phyloP scores from a whole-genome alignment of 1,140 invertebrate species.

The Belonocnema kinseyi region DNA sequence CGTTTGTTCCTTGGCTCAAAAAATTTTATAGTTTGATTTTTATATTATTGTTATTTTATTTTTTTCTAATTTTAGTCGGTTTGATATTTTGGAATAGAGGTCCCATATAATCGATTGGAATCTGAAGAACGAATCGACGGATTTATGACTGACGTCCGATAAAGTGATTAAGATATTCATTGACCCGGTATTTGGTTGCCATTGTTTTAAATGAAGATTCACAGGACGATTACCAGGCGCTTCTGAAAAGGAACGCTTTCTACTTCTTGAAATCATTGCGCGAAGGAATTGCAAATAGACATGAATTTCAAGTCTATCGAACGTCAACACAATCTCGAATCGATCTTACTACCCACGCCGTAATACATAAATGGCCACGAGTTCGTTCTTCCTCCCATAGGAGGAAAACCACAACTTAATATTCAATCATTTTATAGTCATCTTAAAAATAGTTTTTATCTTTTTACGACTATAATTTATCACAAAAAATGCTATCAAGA shows the following conservation, averaged over 20 bases:
- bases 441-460: too few relatives aligned
- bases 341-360: conserved; percentile 13
- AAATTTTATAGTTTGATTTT: too few relatives aligned
- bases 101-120: background rate
- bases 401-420: background rate
- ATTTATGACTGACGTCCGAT: background rate
- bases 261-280: conserved; percentile 3
- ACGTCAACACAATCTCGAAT: conserved; percentile 9
- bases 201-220: conserved; percentile 13
- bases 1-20: too few relatives aligned
- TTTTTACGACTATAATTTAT: too few relatives aligned
- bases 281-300: conserved; percentile 8
- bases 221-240: conserved; percentile 7
- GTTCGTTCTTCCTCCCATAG: conserved; percentile 17
- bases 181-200: conserved; percentile 5
- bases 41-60: too few relatives aligned
- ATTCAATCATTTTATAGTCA: background rate
- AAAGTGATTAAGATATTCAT: background rate
- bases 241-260: background rate
- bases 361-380: conserved; percentile 22
- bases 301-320: background rate
- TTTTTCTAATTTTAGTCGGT: too few relatives aligned
- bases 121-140: background rate
- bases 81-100: background rate
- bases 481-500: too few relatives aligned